Base-by-base conservation (phyloP, 1,140 invertebrate genomes). In the Carcinoscorpius rotundicauda region DNA sequence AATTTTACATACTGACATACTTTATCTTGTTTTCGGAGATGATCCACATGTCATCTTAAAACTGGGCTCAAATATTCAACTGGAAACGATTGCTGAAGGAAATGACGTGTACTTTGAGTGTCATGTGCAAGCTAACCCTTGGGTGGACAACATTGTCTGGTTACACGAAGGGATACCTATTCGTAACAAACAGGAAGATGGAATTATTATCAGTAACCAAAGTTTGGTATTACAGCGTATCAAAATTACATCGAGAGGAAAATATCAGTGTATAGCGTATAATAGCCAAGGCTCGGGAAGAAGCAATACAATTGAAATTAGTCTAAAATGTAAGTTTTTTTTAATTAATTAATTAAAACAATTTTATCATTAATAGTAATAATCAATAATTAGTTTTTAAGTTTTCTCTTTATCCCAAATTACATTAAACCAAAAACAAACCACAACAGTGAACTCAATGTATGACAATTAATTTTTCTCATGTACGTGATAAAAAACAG, bases 31-130 rank as follows among this genome's bases (percentile, higher is more conserved):
- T 29, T 29, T 29, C 29, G 29, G 29, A 29, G 29, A 29, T 29
- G 29, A 29, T 29, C 29, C 29, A 29, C 29, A 29, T 0, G 29
- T 29, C 2, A 29, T 29, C 29, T 29, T 29, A 29, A 29, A 29
- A 29, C 29, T 29, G 29, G 29, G 29, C 29, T 29, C 29, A 29
- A 29, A 29, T 29, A 29, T 29, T 29, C 29, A 29, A 29, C 29
- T 29, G 29, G 29, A 29, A 29, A 29, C 29, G 29, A 29, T 29
- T 29, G 29, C 77, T 69, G 79, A 80, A 70, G 88, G 88, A 5
- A 87, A 87, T 55, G 89, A 92, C 76, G 89, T 93, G 60, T 92
- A 91, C 76, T 88, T 93, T 71, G 89, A 92, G 76, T 92, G 89
- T 77, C 88, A 86, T 74, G 89, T 93, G 67, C 86, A 86, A 76